Base-by-base conservation (phyloP, 2,888 invertebrate genomes). In the Cantharis rufa region DNA sequence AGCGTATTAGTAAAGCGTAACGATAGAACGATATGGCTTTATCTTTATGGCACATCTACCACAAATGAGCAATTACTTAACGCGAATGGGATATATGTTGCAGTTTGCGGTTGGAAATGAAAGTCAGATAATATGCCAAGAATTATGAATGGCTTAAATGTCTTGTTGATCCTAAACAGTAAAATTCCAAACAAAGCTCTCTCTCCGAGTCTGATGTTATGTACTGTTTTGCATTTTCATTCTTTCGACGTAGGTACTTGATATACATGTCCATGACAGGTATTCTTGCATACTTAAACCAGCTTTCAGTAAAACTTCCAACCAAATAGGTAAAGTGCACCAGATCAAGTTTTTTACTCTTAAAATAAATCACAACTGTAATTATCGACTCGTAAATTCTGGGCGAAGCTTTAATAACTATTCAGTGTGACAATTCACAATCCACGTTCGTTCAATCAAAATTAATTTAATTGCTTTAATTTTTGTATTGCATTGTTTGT, bases 11-110 rank as follows among this genome's bases (percentile, higher is more conserved):
- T 69, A 28, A 62, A 69, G 69, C 70, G 69, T 27, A 68, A 66
- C 32, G 69, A 61, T 32, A 18, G 63, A 61, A 21, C 72, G 69
- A 76, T 76, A 76, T 62, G 70, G 74, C 61, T 74, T 79, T 82
- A 82, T 83, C 82, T 82, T 84, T 82, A 84, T 82, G 79, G 83
- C 81, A 71, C 76, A 85, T 85, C 84, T 77, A 81, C 84, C 84
- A 74, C 84, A 84, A 84, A 85, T 85, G 84, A 84, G 83, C 84
- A 84, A 85, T 84, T 85, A 85, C 84, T 84, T 84, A 83, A 80
- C 80, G 80, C 80, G 80, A 82, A 84, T 82, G 82, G 83, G 83
- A 81, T 82, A 81, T 81, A 78, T 71, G 72, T 68, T 71, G 71
- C 72, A 76, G 71, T 63, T 32, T 71, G 69, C 63, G 62, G 76